phyloP scores from a whole-genome alignment of 1,140 invertebrate genomes.

The Euwallacea fornicatus region DNA sequence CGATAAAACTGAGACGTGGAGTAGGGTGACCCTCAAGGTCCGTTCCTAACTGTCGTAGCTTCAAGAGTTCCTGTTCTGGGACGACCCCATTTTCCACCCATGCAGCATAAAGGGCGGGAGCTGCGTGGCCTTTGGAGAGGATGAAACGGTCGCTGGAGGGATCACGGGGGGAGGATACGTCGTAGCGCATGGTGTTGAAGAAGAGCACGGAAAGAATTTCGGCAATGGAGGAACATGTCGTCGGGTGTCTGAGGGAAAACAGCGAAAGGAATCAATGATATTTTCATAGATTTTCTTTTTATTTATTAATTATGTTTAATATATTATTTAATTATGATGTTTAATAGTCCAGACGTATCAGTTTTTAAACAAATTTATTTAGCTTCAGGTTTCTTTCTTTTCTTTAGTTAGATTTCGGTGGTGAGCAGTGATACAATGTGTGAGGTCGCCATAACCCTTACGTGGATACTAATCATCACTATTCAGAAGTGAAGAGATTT shows the following conservation, averaged over 20 bases:
- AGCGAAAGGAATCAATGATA: not conserved
- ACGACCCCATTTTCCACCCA: slow-evolving; percentile 97
- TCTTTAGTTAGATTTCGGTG: no score
- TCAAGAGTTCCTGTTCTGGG: slow-evolving; percentile 77
- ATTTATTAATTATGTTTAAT: no score
- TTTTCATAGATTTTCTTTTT: not conserved
- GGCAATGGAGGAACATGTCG: slow-evolving; percentile 97
- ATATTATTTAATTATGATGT: no score
- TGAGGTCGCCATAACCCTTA: no score
- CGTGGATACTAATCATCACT: no score
- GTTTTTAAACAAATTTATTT: no score
- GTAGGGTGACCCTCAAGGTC: slow-evolving; percentile 99
- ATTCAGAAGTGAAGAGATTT: no score
- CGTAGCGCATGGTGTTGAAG: slow-evolving; percentile 96
- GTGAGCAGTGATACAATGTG: no score
- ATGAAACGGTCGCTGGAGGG: slow-evolving; percentile 92
- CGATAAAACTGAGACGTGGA: slow-evolving; percentile 94
- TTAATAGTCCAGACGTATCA: no score
- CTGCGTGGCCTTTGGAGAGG: slow-evolving; percentile 98
- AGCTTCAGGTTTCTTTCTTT: no score
- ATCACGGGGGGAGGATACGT: slow-evolving; percentile 80
- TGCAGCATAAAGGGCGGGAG: slow-evolving; percentile 97
- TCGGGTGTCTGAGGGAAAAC: slow-evolving; percentile 81
- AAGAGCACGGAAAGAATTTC: slow-evolving; percentile 98
- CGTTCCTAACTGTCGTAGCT: slow-evolving; percentile 90